Percentiles rank a stretch among this genome's conserved stretches.
phyloP scores from a whole-genome alignment of 2,888 invertebrate species.

The Spisula subtruncata region DNA sequence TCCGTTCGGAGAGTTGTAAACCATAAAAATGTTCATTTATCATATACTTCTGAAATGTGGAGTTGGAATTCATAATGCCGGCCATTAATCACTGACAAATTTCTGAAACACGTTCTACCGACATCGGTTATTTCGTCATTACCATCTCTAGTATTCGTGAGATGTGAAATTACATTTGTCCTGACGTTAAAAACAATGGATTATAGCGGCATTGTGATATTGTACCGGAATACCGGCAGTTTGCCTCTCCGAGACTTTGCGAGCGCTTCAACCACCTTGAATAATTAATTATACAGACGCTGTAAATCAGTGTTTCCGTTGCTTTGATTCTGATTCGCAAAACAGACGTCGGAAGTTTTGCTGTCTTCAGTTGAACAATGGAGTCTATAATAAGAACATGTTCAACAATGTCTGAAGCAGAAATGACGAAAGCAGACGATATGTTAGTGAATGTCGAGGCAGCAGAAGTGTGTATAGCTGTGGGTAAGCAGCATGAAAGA shows the following conservation, averaged over 20 bases:
- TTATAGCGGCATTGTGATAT: slow-evolving; percentile 5
- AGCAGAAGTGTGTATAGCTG: not conserved
- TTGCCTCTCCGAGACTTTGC: slow-evolving; percentile 21
- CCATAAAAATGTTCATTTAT: slow-evolving; percentile 2
- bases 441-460: not conserved
- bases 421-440: slow-evolving; percentile 26
- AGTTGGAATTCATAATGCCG: not conserved
- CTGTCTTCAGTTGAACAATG: slow-evolving; percentile 56
- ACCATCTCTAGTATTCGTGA: not conserved
- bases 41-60: slow-evolving; percentile 7
- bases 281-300: slow-evolving; percentile 57
- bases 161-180: slow-evolving; percentile 31
- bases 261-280: slow-evolving; percentile 52
- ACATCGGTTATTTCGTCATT: slow-evolving; percentile 17
- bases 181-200: slow-evolving; percentile 26
- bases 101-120: not conserved
- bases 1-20: not conserved
- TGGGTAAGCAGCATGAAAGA: slow-evolving; percentile 10
- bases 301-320: slow-evolving; percentile 52
- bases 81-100: slow-evolving; percentile 27
- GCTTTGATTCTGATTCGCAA: slow-evolving; percentile 57
- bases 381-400: slow-evolving; percentile 24
- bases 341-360: slow-evolving; percentile 59
- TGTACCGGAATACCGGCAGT: slow-evolving; percentile 16
- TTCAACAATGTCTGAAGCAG: slow-evolving; percentile 2